Evolutionary conservation across 2,888 invertebrate species (phyloP).

Genomic region (Phyllotreta striolata): DNA sequence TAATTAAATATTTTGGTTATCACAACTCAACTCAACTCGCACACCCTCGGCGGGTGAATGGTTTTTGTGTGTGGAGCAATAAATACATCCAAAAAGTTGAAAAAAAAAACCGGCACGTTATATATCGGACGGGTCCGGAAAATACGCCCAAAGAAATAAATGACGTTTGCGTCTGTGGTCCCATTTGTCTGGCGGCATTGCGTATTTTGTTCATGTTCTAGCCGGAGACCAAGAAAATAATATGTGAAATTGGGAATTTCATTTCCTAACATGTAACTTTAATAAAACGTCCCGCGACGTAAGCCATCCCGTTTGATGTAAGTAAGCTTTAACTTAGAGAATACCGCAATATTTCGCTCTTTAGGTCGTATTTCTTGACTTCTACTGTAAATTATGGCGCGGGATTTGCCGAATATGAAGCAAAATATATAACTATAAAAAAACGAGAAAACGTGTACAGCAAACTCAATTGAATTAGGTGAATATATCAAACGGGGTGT

Average conservation of each 20-base stretch:
- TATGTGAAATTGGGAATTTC: slow-evolving; percentile 31
- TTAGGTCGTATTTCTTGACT: neutral
- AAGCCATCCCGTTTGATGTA: slow-evolving; percentile 12
- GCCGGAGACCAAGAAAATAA: slow-evolving; percentile 26
- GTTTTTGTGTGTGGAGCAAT: slow-evolving; percentile 18
- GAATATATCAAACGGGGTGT: no score
- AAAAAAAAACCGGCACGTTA: slow-evolving; percentile 33
- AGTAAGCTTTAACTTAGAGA: no score
- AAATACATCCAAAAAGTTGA: slow-evolving; percentile 31
- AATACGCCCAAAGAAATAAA: slow-evolving; percentile 36
- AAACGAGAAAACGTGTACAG: no score
- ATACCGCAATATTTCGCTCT: neutral
- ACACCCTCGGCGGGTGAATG: neutral
- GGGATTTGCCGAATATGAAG: no score
- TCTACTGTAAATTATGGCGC: no score
- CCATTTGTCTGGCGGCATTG: slow-evolving; percentile 35
- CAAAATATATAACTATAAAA: no score
- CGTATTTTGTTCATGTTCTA: slow-evolving; percentile 30
- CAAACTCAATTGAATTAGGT: no score
- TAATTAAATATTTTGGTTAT: no score
- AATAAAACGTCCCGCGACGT: slow-evolving; percentile 15
- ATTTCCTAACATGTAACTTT: slow-evolving; percentile 22
- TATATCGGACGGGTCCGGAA: slow-evolving; percentile 27
- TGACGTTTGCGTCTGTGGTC: slow-evolving; percentile 31
- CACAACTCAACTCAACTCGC: no score